Conservation (phyloP, 2,113 vertebrate species). For the Rattus rattus region DNA sequence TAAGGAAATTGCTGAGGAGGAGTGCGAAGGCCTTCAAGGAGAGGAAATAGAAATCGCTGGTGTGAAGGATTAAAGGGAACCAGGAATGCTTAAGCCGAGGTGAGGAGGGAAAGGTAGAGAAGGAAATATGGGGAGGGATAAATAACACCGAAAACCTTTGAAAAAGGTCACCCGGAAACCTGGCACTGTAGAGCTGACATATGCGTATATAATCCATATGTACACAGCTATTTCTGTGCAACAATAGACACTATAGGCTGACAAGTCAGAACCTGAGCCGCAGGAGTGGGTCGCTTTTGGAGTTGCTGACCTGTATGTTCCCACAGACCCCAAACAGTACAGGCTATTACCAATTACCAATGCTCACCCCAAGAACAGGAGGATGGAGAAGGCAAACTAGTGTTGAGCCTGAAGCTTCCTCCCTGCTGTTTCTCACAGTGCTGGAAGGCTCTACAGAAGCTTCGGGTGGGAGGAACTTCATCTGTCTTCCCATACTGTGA, state of each 20-base stretch:
- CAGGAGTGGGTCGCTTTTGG: neutral
- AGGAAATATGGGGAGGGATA: neutral
- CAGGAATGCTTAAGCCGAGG: neutral
- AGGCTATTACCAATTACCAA: neutral
- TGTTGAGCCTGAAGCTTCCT: neutral
- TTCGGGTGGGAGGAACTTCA: neutral
- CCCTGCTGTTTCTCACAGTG: neutral
- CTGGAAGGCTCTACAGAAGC: neutral
- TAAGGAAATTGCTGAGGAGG: neutral
- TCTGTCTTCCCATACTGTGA: neutral
- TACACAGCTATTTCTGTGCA: neutral
- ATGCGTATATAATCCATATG: neutral
- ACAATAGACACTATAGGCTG: neutral
- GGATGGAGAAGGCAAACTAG: neutral
- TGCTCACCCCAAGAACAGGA: neutral
- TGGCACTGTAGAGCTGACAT: neutral
- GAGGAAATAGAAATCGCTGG: neutral
- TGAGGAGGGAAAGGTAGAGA: neutral
- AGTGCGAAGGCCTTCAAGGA: neutral
- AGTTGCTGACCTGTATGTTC: neutral
- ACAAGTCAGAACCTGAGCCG: neutral
- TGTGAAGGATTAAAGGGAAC: neutral
- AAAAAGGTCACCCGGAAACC: neutral
- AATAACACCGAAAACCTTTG: neutral
- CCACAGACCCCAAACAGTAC: neutral